These are phyloP conservation scores for Neoscelio sp. DNA, from an alignment of 2,888 invertebrate genomes.

Conservation along the genomic window DNA sequence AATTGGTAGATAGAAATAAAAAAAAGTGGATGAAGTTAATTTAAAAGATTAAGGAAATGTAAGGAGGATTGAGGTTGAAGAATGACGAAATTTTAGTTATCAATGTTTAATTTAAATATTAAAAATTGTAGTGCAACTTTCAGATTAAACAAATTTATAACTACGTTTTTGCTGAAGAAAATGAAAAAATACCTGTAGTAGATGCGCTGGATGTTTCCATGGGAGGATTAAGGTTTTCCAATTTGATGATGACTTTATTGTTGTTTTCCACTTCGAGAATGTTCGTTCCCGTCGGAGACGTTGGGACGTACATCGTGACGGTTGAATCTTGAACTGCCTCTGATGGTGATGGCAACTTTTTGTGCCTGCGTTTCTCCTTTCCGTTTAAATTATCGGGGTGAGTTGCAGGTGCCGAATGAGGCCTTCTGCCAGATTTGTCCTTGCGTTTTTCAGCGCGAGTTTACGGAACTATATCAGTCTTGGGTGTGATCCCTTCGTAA, in stretches of 20 bases:
- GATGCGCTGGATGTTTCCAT: conserved; percentile 51
- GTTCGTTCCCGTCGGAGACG: conserved; percentile 47
- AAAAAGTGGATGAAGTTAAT: no score
- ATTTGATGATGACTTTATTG: conserved; percentile 66
- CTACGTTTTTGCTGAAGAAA: no score
- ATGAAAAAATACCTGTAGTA: conserved; percentile 38
- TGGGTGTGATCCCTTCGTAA: conserved; percentile 63
- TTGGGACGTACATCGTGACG: conserved; percentile 34
- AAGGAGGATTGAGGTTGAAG: no score
- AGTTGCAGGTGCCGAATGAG: conserved; percentile 64
- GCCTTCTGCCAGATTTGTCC: conserved; percentile 55
- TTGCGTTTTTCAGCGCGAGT: conserved; percentile 35
- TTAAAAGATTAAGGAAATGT: no score
- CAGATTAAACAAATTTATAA: no score
- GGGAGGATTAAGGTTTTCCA: conserved; percentile 57
- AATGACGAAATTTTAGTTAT: no score
- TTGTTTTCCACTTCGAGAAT: conserved; percentile 67
- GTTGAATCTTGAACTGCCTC: conserved; percentile 44
- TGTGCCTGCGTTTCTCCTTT: conserved; percentile 53
- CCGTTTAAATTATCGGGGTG: conserved; percentile 48
- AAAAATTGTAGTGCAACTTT: no score
- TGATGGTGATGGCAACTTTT: conserved; percentile 56
- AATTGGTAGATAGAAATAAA: no score
- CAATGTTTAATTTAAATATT: no score
- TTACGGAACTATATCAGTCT: conserved; percentile 38